phyloP scores from a whole-genome alignment of 2,888 invertebrate species.

The Melinaea menophilus region DNA sequence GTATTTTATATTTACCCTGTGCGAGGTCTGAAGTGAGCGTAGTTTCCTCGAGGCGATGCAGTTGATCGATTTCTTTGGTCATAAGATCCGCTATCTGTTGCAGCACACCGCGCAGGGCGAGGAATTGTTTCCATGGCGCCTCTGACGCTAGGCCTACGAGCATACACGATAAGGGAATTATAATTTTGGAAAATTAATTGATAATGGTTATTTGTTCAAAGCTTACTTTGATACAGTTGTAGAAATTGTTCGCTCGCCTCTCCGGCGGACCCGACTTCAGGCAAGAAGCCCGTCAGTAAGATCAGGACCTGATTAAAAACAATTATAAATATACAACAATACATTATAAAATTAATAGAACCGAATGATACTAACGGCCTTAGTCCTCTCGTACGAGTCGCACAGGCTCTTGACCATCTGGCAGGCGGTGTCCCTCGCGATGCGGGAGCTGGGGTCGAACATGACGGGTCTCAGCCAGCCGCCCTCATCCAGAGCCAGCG shows the following conservation, averaged over 20 bases:
- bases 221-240: conserved; percentile 86
- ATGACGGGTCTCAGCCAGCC: conserved; percentile 95
- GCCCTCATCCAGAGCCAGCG: conserved; percentile 80
- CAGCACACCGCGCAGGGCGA: conserved; percentile 91
- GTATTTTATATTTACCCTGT: conserved; percentile 78
- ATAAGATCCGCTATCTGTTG: conserved; percentile 90
- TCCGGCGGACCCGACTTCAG: conserved; percentile 90
- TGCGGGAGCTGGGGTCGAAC: conserved; percentile 93
- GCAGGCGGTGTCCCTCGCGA: conserved; percentile 93
- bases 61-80: conserved; percentile 91
- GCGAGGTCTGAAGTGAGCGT: conserved; percentile 95
- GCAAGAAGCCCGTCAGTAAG: conserved; percentile 91
- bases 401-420: conserved; percentile 92
- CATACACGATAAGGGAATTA: background rate
- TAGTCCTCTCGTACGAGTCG: conserved; percentile 73
- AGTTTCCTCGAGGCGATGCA: conserved; percentile 93
- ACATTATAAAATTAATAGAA: too few relatives aligned
- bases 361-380: too few relatives aligned
- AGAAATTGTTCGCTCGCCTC: conserved; percentile 96
- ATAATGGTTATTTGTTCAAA: background rate
- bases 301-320: conserved; percentile 83
- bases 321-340: too few relatives aligned
- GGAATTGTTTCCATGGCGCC: conserved; percentile 95
- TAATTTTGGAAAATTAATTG: background rate
- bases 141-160: conserved; percentile 83